These are phyloP conservation scores for Pocillopora verrucosa DNA, from an alignment of 64 coral and sea anemone species.

Conservation along the genomic window DNA sequence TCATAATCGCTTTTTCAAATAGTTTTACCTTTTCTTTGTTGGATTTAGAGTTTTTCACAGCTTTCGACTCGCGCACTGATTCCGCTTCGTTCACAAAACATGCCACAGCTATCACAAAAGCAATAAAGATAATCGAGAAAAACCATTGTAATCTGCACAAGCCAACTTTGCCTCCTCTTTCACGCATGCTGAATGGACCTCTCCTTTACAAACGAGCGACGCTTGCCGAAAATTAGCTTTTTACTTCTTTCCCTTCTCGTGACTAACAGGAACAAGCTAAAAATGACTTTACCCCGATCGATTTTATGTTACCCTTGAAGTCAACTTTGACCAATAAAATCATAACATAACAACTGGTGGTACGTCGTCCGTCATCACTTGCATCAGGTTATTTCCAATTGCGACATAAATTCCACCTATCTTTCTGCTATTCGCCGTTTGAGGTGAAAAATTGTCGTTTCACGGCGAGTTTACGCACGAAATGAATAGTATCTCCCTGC, in stretches of 20 bases:
- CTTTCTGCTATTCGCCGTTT: constrained; percentile 31
- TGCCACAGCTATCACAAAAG: neutral
- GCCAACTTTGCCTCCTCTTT: neutral
- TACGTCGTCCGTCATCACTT: neutral
- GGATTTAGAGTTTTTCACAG: neutral
- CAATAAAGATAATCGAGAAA: neutral
- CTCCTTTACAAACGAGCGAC: neutral
- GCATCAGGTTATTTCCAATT: constrained; percentile 15
- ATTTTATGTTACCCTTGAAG: constrained; percentile 22
- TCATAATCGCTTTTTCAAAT: neutral
- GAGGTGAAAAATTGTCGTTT: constrained; percentile 21
- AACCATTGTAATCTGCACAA: neutral
- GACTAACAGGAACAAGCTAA: constrained; percentile 5
- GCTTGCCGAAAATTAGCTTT: constrained; percentile 1
- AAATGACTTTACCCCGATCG: neutral
- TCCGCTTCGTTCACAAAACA: constrained; percentile 4
- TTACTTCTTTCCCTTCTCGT: neutral
- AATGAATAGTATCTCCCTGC: neutral
- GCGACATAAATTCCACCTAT: constrained; percentile 4
- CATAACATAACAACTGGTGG: neutral
- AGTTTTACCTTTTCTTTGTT: constrained; percentile 35
- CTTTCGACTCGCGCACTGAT: constrained; percentile 13
- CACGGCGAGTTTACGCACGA: neutral
- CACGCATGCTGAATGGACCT: constrained; percentile 1
- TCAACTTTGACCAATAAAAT: constrained; percentile 16